A percentile compares a stretch with the other conserved stretches of the same genome.
These are phyloP conservation scores for Micrasema longulum DNA, from an alignment of 1,140 invertebrate species.

Conservation along the genomic window DNA sequence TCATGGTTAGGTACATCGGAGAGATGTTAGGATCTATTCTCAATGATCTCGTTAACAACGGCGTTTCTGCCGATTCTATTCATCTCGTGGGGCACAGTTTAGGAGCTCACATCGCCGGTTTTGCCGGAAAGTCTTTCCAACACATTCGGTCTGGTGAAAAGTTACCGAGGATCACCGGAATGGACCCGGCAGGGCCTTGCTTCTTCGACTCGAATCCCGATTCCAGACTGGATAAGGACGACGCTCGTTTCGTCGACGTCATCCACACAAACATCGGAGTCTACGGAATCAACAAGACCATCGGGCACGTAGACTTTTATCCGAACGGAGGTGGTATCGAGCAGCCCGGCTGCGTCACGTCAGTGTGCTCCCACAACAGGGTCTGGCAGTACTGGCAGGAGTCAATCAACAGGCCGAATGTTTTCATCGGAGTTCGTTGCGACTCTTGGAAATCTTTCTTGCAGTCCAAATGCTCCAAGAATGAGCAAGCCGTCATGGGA, in stretches of 20 bases:
- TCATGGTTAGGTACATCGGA: constrained; percentile 45
- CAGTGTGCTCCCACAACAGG: constrained; percentile 73
- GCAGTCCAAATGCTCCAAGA: constrained; percentile 63
- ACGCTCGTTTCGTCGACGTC: constrained; percentile 79
- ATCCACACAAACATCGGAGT: constrained; percentile 77
- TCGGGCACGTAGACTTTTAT: constrained; percentile 74
- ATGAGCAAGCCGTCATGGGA: constrained; percentile 65
- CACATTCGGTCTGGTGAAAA: not conserved
- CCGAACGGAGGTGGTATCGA: constrained; percentile 70
- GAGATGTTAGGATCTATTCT: constrained; percentile 33
- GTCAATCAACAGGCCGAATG: constrained; percentile 68
- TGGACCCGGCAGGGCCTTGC: constrained; percentile 79
- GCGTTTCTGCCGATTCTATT: constrained; percentile 24
- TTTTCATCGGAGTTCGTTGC: constrained; percentile 66
- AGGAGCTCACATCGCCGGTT: constrained; percentile 46
- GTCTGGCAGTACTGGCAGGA: constrained; percentile 71
- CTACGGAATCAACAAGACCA: constrained; percentile 59
- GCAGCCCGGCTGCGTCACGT: constrained; percentile 74
- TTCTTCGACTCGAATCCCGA: constrained; percentile 69
- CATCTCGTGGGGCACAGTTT: constrained; percentile 50
- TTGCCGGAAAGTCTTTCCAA: constrained; percentile 44
- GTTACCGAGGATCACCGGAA: constrained; percentile 69
- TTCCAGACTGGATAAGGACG: constrained; percentile 70
- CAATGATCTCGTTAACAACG: constrained; percentile 20
- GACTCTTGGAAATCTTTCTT: constrained; percentile 64